Conservation (phyloP, 2,888 invertebrate species). For the Carabus problematicus region DNA sequence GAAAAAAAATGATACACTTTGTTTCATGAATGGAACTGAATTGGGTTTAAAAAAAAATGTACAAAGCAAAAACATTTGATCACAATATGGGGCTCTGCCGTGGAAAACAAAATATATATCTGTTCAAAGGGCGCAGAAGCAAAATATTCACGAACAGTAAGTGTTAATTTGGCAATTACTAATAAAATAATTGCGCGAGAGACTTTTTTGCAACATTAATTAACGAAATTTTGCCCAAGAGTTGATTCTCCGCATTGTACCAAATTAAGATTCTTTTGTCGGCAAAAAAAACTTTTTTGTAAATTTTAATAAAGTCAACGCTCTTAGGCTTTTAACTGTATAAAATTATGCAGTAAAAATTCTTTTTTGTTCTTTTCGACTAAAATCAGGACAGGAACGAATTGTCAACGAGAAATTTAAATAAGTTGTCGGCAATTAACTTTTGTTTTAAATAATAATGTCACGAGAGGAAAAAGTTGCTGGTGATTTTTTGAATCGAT, state of each 20-base stretch:
- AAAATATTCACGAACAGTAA: too few relatives aligned
- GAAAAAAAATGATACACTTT: neutral
- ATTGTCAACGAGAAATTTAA: too few relatives aligned
- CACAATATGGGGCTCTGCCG: neutral
- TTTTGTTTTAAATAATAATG: too few relatives aligned
- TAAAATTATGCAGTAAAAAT: neutral
- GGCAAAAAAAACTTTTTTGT: conserved; percentile 18
- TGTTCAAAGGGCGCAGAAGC: too few relatives aligned
- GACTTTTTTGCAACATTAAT: conserved; percentile 11
- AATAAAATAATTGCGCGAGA: conserved; percentile 1
- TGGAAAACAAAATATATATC: too few relatives aligned
- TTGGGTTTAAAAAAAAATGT: too few relatives aligned
- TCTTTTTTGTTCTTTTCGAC: too few relatives aligned
- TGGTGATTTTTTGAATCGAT: too few relatives aligned
- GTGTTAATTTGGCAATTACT: conserved; percentile 19
- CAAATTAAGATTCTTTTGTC: conserved; percentile 33
- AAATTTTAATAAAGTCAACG: conserved; percentile 30
- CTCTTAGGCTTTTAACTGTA: conserved; percentile 13
- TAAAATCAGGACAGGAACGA: too few relatives aligned
- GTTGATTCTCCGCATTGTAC: conserved; percentile 4
- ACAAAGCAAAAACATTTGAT: neutral
- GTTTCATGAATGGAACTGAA: neutral
- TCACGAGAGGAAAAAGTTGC: too few relatives aligned
- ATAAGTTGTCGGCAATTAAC: too few relatives aligned
- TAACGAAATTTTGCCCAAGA: conserved; percentile 8